Percentiles rank a stretch among this genome's conserved stretches.
These are phyloP conservation scores for Tetramorium bicarinatum DNA, from an alignment of 2,888 invertebrate genomes.

Conservation along the genomic window DNA sequence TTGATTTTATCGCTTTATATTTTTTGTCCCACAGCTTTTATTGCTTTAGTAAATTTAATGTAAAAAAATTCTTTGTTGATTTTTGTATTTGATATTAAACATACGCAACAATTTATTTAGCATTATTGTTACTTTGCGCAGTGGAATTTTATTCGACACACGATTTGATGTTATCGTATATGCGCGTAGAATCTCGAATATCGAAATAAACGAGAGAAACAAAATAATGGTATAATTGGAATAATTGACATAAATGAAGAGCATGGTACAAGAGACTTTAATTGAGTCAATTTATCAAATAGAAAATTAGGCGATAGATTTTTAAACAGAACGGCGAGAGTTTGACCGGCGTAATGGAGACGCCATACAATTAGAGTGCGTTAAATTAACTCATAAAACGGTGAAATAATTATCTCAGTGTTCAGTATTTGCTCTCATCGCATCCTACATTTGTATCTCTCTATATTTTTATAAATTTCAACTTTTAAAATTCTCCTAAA, in stretches of 20 bases:
- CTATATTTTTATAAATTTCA: not conserved
- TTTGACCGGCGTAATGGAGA: not conserved
- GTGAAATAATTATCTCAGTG: not conserved
- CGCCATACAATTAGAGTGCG: not conserved
- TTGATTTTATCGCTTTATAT: not conserved
- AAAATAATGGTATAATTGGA: not conserved
- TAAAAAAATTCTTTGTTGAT: not conserved
- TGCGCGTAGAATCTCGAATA: not conserved
- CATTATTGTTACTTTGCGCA: not conserved
- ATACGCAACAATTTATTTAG: not conserved
- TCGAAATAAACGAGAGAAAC: not conserved
- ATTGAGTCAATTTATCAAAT: not conserved
- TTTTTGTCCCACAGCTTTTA: not conserved
- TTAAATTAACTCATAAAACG: not conserved
- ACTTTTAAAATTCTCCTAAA: not conserved
- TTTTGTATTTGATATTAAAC: not conserved
- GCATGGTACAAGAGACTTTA: not conserved
- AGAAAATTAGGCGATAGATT: not conserved
- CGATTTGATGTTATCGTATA: not conserved
- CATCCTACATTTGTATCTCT: not conserved
- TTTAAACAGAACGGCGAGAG: not conserved
- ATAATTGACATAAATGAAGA: not conserved
- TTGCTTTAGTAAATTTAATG: not conserved
- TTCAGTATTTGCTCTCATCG: not conserved
- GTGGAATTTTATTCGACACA: not conserved